Conservation (phyloP, 2,113 vertebrate genomes). For the Pachyramphus minor region DNA sequence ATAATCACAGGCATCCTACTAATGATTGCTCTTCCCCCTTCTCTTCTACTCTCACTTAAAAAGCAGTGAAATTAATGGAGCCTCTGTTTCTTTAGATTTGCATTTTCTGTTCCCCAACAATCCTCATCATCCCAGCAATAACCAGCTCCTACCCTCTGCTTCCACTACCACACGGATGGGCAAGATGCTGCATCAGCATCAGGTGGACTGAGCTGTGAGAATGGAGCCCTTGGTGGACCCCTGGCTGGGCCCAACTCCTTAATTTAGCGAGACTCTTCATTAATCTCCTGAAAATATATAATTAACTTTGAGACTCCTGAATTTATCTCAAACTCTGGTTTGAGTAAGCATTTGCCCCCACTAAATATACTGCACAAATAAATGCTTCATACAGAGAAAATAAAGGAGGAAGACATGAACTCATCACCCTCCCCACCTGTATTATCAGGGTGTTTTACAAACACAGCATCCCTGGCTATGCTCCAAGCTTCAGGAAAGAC, state of each 20-base stretch:
- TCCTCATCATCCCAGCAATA: neutral
- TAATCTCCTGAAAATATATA: neutral
- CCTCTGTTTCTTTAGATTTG: neutral
- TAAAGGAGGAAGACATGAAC: neutral
- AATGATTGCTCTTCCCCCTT: neutral
- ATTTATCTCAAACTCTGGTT: neutral
- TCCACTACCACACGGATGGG: neutral
- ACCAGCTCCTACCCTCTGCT: neutral
- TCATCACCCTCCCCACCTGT: neutral
- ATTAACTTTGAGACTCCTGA: neutral
- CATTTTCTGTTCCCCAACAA: neutral
- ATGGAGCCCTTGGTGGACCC: neutral
- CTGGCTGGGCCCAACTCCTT: neutral
- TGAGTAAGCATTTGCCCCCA: too few species aligned
- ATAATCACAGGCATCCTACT: neutral
- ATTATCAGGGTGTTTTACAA: neutral
- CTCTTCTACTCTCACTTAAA: neutral
- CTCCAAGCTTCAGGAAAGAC: neutral
- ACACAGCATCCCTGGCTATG: neutral
- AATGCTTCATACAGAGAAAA: neutral
- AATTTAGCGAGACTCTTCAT: neutral
- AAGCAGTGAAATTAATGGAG: neutral
- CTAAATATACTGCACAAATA: neutral
- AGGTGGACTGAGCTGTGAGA: rapidly evolving
- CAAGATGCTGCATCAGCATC: neutral